Base-by-base conservation (phyloP, 2,888 invertebrate genomes). In the Polymixis lichenea region DNA sequence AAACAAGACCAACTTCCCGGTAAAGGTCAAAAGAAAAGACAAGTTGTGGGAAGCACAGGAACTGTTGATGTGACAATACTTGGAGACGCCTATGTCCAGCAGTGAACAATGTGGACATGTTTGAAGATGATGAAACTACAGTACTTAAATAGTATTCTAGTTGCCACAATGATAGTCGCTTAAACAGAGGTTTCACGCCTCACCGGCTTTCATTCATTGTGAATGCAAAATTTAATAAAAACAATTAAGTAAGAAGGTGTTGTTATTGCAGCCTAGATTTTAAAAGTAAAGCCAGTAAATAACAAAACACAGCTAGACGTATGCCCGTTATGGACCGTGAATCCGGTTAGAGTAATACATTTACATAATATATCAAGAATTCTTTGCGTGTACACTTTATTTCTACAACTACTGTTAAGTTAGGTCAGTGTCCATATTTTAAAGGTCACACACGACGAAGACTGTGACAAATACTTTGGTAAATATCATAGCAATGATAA, bases 281-380 rank as follows among this genome's bases (percentile, higher is more conserved):
- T 61, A 49, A 61, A 83, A 77, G 19, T 64, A n/a, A 77, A 58
- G 19, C 19, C 28, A 58, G 77, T 79, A 77, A 58, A 79, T 83
- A 78, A 78, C 61, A 58, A 38, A 72, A 75, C 6, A 81, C 85
- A 62, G 64, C 53, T 75, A 58, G 80, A 72, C n/a, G 66, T 49
- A 38, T 53, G 55, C 43, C 72, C 53, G 85, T 64, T 75, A 70
- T 72, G 68, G 71, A 17, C 69, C 70, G 70, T 72, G 85, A 82
- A 76, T 82, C 85, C 72, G 85, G 85, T 69, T 72, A 7, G 25
- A 80, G 69, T 38, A 66, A 81, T 84, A 72, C 56, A 76, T 85
- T 82, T 81, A 81, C 82, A 85, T 82, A 81, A 69, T 64, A 62
- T 69, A 67, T 67, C 28, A 68, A 55, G 71, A 81, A 81, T 85